These are phyloP conservation scores for Saccopteryx leptura DNA, from an alignment of 2,113 vertebrate genomes.

Conservation along the genomic window DNA sequence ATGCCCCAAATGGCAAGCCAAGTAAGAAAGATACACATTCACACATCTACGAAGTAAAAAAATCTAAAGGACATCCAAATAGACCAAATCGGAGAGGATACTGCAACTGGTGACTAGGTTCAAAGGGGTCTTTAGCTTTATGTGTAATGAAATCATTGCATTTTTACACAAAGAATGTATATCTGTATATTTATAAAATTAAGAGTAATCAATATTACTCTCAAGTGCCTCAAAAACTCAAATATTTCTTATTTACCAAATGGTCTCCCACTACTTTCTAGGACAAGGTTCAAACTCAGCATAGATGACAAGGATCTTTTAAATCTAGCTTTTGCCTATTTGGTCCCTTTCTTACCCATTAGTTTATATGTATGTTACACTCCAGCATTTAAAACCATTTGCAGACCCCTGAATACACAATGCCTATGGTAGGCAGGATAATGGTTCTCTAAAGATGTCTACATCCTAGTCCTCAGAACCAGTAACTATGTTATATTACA, in stretches of 20 bases:
- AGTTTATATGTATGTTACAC: neutral
- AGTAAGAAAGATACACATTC: neutral
- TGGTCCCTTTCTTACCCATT: neutral
- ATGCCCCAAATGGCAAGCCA: neutral
- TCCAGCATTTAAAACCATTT: neutral
- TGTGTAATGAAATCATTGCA: neutral
- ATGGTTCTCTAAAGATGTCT: neutral
- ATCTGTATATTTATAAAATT: conserved; percentile 9
- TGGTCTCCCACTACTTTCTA: neutral
- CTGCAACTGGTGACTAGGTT: neutral
- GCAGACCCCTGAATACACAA: neutral
- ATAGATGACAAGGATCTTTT: neutral
- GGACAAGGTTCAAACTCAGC: neutral
- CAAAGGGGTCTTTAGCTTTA: neutral
- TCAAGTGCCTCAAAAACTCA: neutral
- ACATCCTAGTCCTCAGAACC: neutral
- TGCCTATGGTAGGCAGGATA: neutral
- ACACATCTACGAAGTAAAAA: neutral
- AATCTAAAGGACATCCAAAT: neutral
- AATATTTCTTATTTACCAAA: neutral
- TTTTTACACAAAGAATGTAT: conserved; percentile 25
- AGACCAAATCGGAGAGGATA: neutral
- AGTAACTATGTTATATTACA: neutral
- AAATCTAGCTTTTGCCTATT: neutral
- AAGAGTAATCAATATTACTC: neutral